Evolutionary conservation across 2,888 invertebrate species (phyloP).

Genomic region (Noctuana brunneofusca): DNA sequence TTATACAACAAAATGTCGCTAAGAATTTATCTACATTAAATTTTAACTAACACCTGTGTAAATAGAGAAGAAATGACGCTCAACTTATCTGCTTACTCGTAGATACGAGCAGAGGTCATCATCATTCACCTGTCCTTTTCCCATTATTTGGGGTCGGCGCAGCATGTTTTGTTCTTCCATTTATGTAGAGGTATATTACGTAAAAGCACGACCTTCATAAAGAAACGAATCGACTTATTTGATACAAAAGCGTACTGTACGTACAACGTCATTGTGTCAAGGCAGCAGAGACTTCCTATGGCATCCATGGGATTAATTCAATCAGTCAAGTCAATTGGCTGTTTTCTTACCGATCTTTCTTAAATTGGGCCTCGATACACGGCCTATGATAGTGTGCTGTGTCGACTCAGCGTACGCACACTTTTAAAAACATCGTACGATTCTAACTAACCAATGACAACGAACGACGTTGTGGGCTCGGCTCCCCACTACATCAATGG

Average conservation of each 20-base stretch:
- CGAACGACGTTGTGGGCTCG: constrained; percentile 74
- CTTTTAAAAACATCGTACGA: constrained; percentile 74
- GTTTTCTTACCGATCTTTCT: constrained; percentile 57
- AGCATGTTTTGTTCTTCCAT: too few relatives aligned
- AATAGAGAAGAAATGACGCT: constrained; percentile 6
- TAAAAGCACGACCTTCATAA: background rate
- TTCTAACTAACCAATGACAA: constrained; percentile 66
- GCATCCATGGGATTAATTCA: constrained; percentile 66
- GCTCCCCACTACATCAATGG: constrained; percentile 72
- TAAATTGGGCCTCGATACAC: constrained; percentile 71
- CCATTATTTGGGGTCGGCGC: too few relatives aligned
- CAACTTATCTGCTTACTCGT: constrained; percentile 3
- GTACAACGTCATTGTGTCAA: constrained; percentile 57
- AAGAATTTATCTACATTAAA: background rate
- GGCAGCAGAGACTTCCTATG: constrained; percentile 68
- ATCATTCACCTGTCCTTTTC: too few relatives aligned
- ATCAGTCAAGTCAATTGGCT: constrained; percentile 61
- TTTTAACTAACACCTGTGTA: constrained; percentile 15
- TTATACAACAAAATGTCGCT: background rate
- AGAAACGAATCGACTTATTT: constrained; percentile 1
- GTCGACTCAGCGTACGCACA: constrained; percentile 59
- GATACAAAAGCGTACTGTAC: constrained; percentile 4
- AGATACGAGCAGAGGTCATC: too few relatives aligned
- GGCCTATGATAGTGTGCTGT: constrained; percentile 57
- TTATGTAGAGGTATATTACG: constrained; percentile 10